Evolutionary conservation across 2,113 vertebrate species (phyloP).

Genomic region (Piliocolobus tephrosceles): DNA sequence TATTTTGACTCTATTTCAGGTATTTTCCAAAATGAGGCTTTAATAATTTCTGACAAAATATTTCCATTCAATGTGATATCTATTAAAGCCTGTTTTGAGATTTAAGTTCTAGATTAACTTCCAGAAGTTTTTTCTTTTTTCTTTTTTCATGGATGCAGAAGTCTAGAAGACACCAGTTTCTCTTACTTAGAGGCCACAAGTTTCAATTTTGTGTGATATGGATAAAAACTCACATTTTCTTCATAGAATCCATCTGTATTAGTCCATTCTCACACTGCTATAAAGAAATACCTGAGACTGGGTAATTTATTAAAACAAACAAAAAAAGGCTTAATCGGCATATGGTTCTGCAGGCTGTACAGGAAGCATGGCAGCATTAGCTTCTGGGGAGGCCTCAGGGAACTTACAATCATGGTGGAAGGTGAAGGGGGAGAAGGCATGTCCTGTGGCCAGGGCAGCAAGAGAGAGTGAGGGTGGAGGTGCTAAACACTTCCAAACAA

Average conservation of each 20-base stretch:
- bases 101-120: constrained; percentile 20
- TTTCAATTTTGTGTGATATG: not conserved
- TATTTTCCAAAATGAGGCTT: constrained; percentile 32
- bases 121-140: not conserved
- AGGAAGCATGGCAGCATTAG: too few species aligned
- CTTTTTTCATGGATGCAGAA: not conserved
- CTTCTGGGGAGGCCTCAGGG: too few species aligned
- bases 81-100: constrained; percentile 13
- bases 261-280: too few species aligned
- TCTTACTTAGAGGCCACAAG: not conserved
- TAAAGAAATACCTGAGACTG: too few species aligned
- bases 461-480: too few species aligned
- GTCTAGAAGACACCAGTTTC: not conserved
- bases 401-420: too few species aligned
- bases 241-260: not conserved
- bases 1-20: not conserved
- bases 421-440: too few species aligned
- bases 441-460: too few species aligned
- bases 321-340: too few species aligned
- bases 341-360: too few species aligned
- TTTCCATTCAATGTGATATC: constrained; percentile 31
- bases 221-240: not conserved
- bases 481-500: too few species aligned
- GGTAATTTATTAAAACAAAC: too few species aligned
- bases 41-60: not conserved